phyloP scores from a whole-genome alignment of 2,888 invertebrate genomes.

The Scaptomyza tumidula region DNA sequence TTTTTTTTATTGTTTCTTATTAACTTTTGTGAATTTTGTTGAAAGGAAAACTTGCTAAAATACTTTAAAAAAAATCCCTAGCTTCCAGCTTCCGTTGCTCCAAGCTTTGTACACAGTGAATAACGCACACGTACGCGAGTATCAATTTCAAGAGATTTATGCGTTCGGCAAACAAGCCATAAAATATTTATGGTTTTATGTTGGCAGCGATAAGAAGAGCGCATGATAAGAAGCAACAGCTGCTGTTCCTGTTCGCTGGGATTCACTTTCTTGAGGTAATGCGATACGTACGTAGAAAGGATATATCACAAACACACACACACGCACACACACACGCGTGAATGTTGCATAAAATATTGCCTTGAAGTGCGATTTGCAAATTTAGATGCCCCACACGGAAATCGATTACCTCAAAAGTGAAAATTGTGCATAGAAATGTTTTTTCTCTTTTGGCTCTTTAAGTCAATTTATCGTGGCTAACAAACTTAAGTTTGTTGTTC shows the following conservation, averaged over 20 bases:
- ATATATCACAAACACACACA: slow-evolving; percentile 9
- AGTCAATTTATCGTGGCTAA: slow-evolving; percentile 20
- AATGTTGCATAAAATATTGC: slow-evolving; percentile 55
- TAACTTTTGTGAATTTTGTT: too few relatives aligned
- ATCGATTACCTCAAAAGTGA: neutral
- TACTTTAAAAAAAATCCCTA: too few relatives aligned
- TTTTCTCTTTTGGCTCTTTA: neutral
- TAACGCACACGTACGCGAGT: slow-evolving; percentile 28
- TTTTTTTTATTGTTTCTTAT: neutral
- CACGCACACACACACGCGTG: neutral
- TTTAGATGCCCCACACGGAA: neutral
- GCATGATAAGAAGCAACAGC: slow-evolving; percentile 55
- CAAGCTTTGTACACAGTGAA: neutral
- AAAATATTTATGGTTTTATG: slow-evolving; percentile 78
- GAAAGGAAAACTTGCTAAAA: too few relatives aligned
- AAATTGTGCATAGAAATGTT: neutral
- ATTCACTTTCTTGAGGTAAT: slow-evolving; percentile 29
- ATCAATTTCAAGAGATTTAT: slow-evolving; percentile 77
- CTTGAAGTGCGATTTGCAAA: slow-evolving; percentile 62
- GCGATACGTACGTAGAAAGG: slow-evolving; percentile 30
- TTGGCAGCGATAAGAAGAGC: slow-evolving; percentile 63
- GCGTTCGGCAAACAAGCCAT: slow-evolving; percentile 65
- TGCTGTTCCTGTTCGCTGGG: slow-evolving; percentile 8
- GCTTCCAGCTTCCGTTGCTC: too few relatives aligned
- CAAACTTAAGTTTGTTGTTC: slow-evolving; percentile 42